Evolutionary conservation across 2,113 vertebrate genomes (phyloP).

Genomic region (Ovis canadensis): DNA sequence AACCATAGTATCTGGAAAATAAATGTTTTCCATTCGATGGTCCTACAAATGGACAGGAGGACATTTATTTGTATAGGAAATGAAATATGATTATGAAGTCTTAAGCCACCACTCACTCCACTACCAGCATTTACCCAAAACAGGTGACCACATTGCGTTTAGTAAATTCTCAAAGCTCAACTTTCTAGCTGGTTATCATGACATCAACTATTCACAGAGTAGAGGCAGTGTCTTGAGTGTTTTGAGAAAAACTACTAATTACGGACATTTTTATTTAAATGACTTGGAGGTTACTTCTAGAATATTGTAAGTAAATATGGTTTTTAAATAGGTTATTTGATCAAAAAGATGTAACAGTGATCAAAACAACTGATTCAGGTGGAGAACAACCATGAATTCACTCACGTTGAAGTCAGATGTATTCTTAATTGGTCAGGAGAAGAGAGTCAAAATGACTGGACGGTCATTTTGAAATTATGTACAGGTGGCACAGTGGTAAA

Average conservation of each 20-base stretch:
- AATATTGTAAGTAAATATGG: not conserved
- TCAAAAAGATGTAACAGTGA: not conserved
- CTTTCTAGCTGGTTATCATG: not conserved
- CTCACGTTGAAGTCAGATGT: not conserved
- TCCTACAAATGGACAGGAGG: not conserved
- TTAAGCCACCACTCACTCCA: not conserved
- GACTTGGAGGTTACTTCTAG: not conserved
- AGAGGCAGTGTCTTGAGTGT: not conserved
- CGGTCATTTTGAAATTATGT: not conserved
- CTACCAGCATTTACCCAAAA: not conserved
- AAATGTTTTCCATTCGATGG: not conserved
- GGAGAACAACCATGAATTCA: not conserved
- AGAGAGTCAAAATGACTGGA: not conserved
- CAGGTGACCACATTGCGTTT: not conserved
- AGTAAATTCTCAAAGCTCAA: not conserved
- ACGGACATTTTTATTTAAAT: constrained; percentile 8
- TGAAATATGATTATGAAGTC: not conserved
- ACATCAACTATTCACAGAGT: not conserved
- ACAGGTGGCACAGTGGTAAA: not conserved
- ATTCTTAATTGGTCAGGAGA: not conserved
- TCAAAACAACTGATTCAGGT: not conserved
- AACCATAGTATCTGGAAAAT: not conserved
- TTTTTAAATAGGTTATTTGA: not conserved
- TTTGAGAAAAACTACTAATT: constrained; percentile 49
- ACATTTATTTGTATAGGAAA: not conserved